Evolutionary conservation across 1,140 invertebrate species (phyloP).

Genomic region (Mycetomoellerius zeteki): DNA sequence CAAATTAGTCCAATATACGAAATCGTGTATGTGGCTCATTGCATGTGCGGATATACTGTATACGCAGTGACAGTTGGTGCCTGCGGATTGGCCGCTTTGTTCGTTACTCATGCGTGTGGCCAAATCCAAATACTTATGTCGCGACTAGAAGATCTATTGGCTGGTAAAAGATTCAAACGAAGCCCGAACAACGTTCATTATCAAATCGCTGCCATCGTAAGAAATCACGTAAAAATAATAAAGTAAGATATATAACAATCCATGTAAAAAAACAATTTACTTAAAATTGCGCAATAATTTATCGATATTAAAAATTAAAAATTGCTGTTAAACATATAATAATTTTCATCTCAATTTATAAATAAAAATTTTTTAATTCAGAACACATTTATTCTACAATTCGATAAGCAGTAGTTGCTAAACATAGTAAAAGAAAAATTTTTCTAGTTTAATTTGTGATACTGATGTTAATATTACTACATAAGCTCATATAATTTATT

Average conservation of each 20-base stretch:
- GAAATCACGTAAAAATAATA: slow-evolving; percentile 57
- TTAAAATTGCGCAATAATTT: slow-evolving; percentile 3
- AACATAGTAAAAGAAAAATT: too few relatives aligned
- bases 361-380: not conserved
- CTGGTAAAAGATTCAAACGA: not conserved
- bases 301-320: not conserved
- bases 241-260: slow-evolving; percentile 43
- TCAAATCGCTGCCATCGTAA: slow-evolving; percentile 53
- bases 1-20: slow-evolving; percentile 66
- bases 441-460: slow-evolving; percentile 2
- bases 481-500: not conserved
- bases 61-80: slow-evolving; percentile 45
- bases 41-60: slow-evolving; percentile 55
- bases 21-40: slow-evolving; percentile 63
- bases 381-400: too few relatives aligned
- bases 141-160: slow-evolving; percentile 55
- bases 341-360: not conserved
- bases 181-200: not conserved
- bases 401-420: too few relatives aligned
- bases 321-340: not conserved
- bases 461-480: not conserved
- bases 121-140: slow-evolving; percentile 71
- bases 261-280: not conserved
- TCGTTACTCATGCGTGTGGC: slow-evolving; percentile 65
- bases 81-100: slow-evolving; percentile 66